phyloP scores from a whole-genome alignment of 2,113 vertebrate species.

The Trichechus manatus region DNA sequence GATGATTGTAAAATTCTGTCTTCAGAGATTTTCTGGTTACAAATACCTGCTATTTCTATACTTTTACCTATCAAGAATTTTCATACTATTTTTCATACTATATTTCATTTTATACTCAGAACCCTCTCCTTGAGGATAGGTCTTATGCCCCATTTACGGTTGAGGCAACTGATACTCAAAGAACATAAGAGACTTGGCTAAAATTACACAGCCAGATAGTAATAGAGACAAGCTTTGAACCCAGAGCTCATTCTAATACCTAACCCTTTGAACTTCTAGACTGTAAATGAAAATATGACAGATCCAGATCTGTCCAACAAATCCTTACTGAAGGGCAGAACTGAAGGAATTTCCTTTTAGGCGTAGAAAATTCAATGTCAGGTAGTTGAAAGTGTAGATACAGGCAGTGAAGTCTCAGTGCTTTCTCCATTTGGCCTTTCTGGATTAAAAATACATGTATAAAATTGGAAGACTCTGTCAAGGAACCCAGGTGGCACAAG shows the following conservation, averaged over 20 bases:
- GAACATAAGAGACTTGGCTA: neutral
- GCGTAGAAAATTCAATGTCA: slow-evolving; percentile 30
- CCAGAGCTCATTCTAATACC: neutral
- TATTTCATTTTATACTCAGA: slow-evolving; percentile 38
- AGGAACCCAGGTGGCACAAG: neutral
- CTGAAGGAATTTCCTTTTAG: slow-evolving; percentile 8
- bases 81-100: neutral
- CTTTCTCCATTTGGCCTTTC: neutral
- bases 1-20: neutral
- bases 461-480: neutral
- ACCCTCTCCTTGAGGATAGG: neutral
- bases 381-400: neutral
- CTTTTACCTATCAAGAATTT: neutral
- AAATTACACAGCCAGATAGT: neutral
- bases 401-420: neutral
- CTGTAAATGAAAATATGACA: neutral
- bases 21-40: neutral
- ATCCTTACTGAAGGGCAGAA: slow-evolving; percentile 5
- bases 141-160: neutral
- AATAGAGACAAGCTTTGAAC: neutral
- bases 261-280: neutral
- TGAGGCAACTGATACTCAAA: neutral
- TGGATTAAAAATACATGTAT: neutral
- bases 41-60: neutral
- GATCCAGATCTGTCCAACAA: slow-evolving; percentile 8